These are phyloP conservation scores for Nemapogon koenigi DNA, from an alignment of 2,888 invertebrate genomes.

Conservation along the genomic window DNA sequence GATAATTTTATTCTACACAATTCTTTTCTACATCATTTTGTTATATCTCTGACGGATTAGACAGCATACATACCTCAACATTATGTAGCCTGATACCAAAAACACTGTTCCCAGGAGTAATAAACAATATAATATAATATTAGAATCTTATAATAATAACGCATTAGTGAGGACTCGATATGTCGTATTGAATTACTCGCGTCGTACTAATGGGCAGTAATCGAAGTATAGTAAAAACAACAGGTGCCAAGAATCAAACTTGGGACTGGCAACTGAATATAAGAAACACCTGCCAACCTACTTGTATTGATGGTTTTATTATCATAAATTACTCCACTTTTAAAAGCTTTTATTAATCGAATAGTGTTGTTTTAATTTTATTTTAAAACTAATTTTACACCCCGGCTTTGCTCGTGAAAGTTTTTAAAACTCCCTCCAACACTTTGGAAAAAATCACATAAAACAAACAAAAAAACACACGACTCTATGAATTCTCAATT, in stretches of 20 bases:
- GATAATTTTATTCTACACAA: no score
- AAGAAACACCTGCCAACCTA: slow-evolving; percentile 36
- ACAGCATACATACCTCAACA: no score
- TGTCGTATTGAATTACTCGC: slow-evolving; percentile 29
- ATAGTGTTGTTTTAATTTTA: not conserved
- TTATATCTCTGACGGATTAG: no score
- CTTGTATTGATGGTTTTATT: slow-evolving; percentile 6
- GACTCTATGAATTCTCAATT: no score
- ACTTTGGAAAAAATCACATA: no score
- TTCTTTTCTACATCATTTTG: no score
- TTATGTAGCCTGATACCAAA: no score
- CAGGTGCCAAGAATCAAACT: slow-evolving; percentile 59
- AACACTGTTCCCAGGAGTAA: no score
- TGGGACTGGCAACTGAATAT: slow-evolving; percentile 39
- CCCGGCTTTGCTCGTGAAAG: not conserved
- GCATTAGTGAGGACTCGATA: slow-evolving; percentile 11
- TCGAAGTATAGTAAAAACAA: slow-evolving; percentile 48
- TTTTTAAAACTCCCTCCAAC: slow-evolving; percentile 26
- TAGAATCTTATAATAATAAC: no score
- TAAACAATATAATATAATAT: no score
- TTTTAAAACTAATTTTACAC: not conserved
- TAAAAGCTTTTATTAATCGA: not conserved
- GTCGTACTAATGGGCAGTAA: slow-evolving; percentile 48
- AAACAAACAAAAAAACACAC: no score
- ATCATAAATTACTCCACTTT: not conserved